Evolutionary conservation across 2,888 invertebrate genomes (phyloP), one percentile per base, ranked within the genome.

Genomic region (Hemicrepidius hirtus): DNA sequence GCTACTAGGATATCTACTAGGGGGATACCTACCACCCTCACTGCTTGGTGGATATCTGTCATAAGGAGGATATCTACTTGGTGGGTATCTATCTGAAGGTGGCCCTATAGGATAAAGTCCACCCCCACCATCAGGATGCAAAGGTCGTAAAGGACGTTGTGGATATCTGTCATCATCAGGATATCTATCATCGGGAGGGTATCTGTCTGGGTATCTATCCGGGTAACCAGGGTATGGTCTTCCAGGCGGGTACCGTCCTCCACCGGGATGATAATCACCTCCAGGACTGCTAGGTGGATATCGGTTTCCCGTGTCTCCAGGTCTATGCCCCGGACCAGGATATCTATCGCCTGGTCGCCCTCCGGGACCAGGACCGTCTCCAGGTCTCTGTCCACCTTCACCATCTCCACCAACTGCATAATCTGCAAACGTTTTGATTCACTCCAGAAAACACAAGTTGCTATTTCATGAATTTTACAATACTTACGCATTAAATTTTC

Each of bases 401-500:
- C 79, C 78, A 37, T 81, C 79, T 37, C 80, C 79, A 59, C 84
- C 85, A 59, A 87, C 86, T 79, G 86, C 85, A 78, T 88, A 87
- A 75, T 87, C 87, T 87, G 76, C 28, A 80, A 78, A 63, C 66
- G 57, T 74, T 71, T 76, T 69, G 77, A 75, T 78, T 74, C 71
- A 77, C 70, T 75, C 66, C 64, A 59, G 68, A 70, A 32, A 50
- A 20, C 20, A 60, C 18, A 62, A 40, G 7, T 13, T 46, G 64
- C 62, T 40, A 71, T 44, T 21, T 16, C 68, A 71, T 66, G 68
- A 66, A 72, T 63, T 44, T 46, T 71, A 66, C 28, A 64, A 73
- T 77, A 91, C 95, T 92, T 89, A 96, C 96, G 93, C 95, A 96
- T 95, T 63, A 96, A 89, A 87, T 96, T 96, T 87, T 97, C 96